Conservation (phyloP, 2,888 invertebrate genomes). For the Drosophila picticornis region DNA sequence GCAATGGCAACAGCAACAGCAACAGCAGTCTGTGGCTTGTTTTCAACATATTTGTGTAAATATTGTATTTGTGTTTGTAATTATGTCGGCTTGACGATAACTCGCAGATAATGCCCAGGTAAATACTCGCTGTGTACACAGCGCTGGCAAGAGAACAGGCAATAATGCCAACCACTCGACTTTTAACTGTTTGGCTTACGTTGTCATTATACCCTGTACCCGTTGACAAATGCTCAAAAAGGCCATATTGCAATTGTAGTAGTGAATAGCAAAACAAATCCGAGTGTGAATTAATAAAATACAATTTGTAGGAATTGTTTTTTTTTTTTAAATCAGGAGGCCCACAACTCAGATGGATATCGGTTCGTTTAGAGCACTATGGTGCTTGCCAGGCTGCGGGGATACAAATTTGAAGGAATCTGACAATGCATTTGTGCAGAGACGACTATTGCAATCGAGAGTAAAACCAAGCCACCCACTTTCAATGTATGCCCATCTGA, state of each 20-base stretch:
- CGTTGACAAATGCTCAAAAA: background rate
- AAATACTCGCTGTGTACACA: constrained; percentile 58
- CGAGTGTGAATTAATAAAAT: background rate
- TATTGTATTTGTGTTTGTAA: constrained; percentile 78
- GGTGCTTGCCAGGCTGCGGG: background rate
- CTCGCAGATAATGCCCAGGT: constrained; percentile 76
- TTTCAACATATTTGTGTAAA: constrained; percentile 78
- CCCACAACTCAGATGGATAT: background rate
- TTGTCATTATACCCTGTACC: constrained; percentile 32
- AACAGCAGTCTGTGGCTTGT: constrained; percentile 37
- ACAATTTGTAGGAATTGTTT: background rate
- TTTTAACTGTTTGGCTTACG: constrained; percentile 34
- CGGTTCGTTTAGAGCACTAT: background rate
- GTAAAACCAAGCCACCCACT: constrained; percentile 27
- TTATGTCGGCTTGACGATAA: constrained; percentile 76
- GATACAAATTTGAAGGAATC: constrained; percentile 29
- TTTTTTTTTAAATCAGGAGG: background rate
- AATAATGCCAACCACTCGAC: constrained; percentile 50
- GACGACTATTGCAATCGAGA: constrained; percentile 13
- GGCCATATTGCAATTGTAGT: background rate
- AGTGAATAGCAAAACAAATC: background rate
- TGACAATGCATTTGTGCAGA: constrained; percentile 36
- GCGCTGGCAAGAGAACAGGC: constrained; percentile 13
- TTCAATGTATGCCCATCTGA: constrained; percentile 2
- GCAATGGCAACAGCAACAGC: constrained; percentile 32